Evolutionary conservation across 2,797 vertebrate genomes (phyloP).

Genomic region (Enteromius paludinosus): DNA sequence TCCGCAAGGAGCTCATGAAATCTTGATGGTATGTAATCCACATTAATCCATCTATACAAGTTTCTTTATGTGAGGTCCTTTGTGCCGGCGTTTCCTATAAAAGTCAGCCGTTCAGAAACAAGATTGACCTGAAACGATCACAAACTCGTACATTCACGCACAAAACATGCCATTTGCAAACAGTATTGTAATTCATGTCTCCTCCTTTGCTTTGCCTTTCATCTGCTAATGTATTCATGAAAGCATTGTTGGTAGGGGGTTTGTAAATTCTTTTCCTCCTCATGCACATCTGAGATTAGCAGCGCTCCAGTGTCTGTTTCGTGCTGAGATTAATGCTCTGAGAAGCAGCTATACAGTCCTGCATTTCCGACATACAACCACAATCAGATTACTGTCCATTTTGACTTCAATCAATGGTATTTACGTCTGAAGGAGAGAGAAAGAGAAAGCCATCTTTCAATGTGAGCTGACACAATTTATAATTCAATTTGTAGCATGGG

Average conservation of each 20-base stretch:
- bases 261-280: constrained; percentile 66
- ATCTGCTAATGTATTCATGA: constrained; percentile 52
- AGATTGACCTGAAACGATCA: constrained; percentile 6
- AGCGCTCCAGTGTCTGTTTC: constrained; percentile 10
- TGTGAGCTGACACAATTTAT: constrained; percentile 15
- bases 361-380: background rate
- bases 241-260: constrained; percentile 59
- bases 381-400: background rate
- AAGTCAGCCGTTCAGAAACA: background rate
- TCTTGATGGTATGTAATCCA: constrained; percentile 24
- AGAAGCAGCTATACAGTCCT: background rate
- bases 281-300: constrained; percentile 54
- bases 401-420: background rate
- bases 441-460: background rate
- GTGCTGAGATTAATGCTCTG: constrained; percentile 28
- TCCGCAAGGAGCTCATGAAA: constrained; percentile 45
- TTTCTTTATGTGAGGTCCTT: constrained; percentile 1
- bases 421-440: background rate
- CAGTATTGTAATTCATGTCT: constrained; percentile 49
- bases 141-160: background rate
- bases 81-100: background rate
- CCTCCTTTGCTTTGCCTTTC: constrained; percentile 55
- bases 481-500: background rate
- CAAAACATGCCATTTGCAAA: constrained; percentile 40
- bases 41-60: constrained; percentile 35